Percentiles rank a stretch among this genome's conserved stretches.
Evolutionary conservation across 2,888 invertebrate genomes (phyloP).

Genomic region (Eilema caniola): DNA sequence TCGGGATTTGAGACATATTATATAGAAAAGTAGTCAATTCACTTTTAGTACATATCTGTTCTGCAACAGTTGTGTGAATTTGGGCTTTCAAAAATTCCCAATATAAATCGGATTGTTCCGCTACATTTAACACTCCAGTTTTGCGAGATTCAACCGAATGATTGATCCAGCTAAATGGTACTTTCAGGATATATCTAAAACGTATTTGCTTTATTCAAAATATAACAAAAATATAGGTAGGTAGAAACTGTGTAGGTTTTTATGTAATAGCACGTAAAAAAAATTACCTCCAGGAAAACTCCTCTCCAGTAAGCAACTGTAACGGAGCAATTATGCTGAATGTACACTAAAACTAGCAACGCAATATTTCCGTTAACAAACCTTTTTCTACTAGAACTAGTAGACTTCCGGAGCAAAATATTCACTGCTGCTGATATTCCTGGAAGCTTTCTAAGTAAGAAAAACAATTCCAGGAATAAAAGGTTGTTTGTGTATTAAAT

Average conservation of each 20-base stretch:
- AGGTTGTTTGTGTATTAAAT: no score
- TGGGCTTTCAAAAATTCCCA: constrained; percentile 47
- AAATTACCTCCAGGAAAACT: background rate
- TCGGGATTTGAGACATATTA: background rate
- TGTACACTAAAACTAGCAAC: no score
- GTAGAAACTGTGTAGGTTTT: no score
- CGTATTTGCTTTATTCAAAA: background rate
- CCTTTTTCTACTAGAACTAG: no score
- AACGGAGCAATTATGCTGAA: background rate
- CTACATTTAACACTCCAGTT: constrained; percentile 63
- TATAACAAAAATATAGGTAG: background rate
- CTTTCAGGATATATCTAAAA: constrained; percentile 47
- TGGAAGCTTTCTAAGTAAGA: no score
- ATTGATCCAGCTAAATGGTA: constrained; percentile 68
- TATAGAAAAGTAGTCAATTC: constrained; percentile 10
- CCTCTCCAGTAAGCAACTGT: background rate
- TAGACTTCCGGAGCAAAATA: no score
- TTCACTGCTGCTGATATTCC: no score
- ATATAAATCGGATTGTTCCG: constrained; percentile 59
- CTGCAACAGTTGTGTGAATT: constrained; percentile 30
- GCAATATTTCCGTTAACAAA: no score
- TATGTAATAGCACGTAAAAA: no score
- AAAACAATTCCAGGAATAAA: no score
- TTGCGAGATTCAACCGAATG: constrained; percentile 58
- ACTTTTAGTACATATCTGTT: constrained; percentile 12